Evolutionary conservation across 1,140 invertebrate species (phyloP).

Genomic region (Drosophila littoralis): DNA sequence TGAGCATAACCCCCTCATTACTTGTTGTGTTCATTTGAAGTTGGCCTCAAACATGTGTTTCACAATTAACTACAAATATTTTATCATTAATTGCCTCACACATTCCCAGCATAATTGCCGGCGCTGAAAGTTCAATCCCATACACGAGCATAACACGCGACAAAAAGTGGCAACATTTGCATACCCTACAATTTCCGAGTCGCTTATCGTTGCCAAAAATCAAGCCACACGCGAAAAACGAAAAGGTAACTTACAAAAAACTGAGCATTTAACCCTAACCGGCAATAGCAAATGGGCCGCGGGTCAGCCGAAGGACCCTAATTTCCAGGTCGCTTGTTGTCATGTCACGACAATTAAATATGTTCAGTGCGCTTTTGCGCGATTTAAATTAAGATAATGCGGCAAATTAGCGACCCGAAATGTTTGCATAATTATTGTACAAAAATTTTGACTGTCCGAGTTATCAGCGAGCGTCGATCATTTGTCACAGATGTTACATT

Average conservation of each 20-base stretch:
- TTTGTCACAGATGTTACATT: constrained; percentile 74
- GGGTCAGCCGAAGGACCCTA: constrained; percentile 63
- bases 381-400: constrained; percentile 81
- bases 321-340: constrained; percentile 75
- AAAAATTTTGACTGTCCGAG: constrained; percentile 57
- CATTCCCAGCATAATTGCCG: constrained; percentile 61
- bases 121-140: constrained; percentile 57
- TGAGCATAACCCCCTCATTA: too few species aligned
- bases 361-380: constrained; percentile 73
- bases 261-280: constrained; percentile 39
- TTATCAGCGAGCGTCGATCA: constrained; percentile 65
- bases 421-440: constrained; percentile 77
- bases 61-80: constrained; percentile 63
- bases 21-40: too few species aligned
- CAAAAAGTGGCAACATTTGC: constrained; percentile 65
- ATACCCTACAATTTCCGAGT: constrained; percentile 73
- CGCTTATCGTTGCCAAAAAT: constrained; percentile 72
- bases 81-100: constrained; percentile 67
- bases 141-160: constrained; percentile 58
- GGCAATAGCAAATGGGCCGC: constrained; percentile 5
- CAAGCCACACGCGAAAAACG: constrained; percentile 64
- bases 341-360: constrained; percentile 80
- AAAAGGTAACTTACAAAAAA: constrained; percentile 4
- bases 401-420: constrained; percentile 79
- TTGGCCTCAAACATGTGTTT: constrained; percentile 10